Percentiles rank a stretch among this genome's conserved stretches.
These are phyloP conservation scores for Myotis vivesi DNA, from an alignment of 2,797 vertebrate genomes.

Conservation along the genomic window DNA sequence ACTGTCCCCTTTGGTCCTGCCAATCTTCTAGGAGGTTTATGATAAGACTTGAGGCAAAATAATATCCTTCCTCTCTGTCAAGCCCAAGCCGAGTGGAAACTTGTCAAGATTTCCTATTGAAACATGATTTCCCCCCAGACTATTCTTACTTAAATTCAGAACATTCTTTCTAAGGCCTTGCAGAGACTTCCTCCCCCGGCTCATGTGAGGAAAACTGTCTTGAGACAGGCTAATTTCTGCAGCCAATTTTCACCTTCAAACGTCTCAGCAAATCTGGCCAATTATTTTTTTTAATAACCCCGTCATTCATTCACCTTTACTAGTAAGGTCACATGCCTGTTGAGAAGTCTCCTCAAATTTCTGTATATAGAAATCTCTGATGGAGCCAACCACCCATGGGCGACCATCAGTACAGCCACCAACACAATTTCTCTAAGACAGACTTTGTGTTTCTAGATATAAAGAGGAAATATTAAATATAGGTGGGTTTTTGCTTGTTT, in stretches of 20 bases:
- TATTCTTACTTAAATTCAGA: conserved; percentile 18
- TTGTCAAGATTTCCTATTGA: not conserved
- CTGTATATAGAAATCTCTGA: not conserved
- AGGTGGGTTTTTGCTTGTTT: not conserved
- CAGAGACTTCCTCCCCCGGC: not conserved
- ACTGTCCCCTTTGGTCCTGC: accelerated
- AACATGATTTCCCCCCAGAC: not conserved
- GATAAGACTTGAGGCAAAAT: not conserved
- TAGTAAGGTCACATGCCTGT: not conserved
- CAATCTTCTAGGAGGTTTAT: not conserved
- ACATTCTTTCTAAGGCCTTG: not conserved
- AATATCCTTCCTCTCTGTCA: not conserved
- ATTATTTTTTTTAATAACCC: not conserved
- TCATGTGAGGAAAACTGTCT: not conserved
- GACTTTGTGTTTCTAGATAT: not conserved
- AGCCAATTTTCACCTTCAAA: not conserved
- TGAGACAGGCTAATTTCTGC: not conserved
- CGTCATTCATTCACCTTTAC: not conserved
- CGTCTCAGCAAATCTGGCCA: not conserved
- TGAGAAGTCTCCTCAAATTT: not conserved
- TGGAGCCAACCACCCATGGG: not conserved
- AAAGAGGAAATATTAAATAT: not conserved
- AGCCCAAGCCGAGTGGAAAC: not conserved
- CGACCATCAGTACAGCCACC: not conserved
- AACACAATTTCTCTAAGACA: not conserved